Evolutionary conservation across 2,113 vertebrate genomes (phyloP).

Genomic region (Hyaena hyaena): DNA sequence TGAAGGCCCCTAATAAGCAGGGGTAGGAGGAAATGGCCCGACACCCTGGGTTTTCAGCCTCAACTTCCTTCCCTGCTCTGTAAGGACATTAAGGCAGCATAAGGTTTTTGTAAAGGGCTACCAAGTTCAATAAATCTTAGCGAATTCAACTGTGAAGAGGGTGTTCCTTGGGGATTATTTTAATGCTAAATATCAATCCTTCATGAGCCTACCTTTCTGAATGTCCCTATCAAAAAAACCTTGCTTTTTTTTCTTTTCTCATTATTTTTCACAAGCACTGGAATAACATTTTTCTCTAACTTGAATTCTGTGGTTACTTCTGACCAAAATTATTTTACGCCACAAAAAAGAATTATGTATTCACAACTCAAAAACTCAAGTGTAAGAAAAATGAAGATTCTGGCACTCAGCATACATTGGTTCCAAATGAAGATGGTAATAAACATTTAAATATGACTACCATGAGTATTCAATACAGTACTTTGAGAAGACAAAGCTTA

Average conservation of each 20-base stretch:
- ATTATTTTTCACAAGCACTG: neutral
- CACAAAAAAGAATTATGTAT: neutral
- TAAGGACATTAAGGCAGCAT: neutral
- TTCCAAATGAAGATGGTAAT: neutral
- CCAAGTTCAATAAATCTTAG: neutral
- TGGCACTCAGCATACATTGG: neutral
- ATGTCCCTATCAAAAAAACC: neutral
- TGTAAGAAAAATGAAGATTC: neutral
- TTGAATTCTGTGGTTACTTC: neutral
- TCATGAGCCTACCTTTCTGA: neutral
- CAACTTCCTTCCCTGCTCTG: neutral
- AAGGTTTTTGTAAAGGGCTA: neutral
- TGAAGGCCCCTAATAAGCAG: neutral
- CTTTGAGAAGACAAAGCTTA: conserved; percentile 21
- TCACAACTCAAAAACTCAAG: conserved; percentile 2
- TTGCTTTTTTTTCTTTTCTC: neutral
- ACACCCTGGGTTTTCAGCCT: neutral
- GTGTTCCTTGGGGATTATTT: neutral
- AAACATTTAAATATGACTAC: neutral
- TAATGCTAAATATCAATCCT: neutral
- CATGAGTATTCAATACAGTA: neutral
- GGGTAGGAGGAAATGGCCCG: neutral
- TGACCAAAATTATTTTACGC: conserved; percentile 16
- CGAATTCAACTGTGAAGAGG: neutral
- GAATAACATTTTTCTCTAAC: neutral